Conservation (phyloP, 2,113 vertebrate species). For the Lepus timidus region DNA sequence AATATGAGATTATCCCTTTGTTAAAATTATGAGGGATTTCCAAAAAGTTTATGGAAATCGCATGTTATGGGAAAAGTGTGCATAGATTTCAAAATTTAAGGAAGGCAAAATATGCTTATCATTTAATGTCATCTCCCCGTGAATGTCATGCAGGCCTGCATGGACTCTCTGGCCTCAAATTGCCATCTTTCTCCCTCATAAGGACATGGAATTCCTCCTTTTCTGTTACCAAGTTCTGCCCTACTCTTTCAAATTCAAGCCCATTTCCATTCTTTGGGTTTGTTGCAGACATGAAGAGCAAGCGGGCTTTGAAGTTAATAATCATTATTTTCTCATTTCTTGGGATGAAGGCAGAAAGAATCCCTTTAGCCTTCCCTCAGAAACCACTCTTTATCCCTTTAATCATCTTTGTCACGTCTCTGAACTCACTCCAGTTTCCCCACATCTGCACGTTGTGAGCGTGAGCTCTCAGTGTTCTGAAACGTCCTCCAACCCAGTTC, state of each 20-base stretch:
- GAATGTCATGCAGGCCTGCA: too few species aligned
- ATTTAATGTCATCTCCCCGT: too few species aligned
- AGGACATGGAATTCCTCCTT: conserved; percentile 22
- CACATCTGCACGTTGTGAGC: conserved; percentile 76
- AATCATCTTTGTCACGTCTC: conserved; percentile 80
- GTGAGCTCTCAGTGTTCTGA: conserved; percentile 63
- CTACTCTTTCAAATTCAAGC: conserved; percentile 73
- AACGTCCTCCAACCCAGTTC: neutral
- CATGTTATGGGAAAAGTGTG: too few species aligned
- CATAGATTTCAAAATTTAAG: too few species aligned
- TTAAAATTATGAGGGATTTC: neutral
- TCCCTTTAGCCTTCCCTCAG: conserved; percentile 69
- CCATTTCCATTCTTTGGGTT: conserved; percentile 69
- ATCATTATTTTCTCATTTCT: conserved; percentile 83
- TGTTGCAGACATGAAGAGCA: conserved; percentile 69
- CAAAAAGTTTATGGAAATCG: too few species aligned
- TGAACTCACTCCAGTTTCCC: conserved; percentile 73
- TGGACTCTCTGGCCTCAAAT: neutral
- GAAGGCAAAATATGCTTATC: too few species aligned
- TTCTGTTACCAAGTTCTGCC: conserved; percentile 45
- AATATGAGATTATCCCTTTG: neutral
- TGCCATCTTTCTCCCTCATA: neutral
- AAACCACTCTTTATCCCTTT: conserved; percentile 75
- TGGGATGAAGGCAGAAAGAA: conserved; percentile 76
- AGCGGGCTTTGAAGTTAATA: conserved; percentile 81